Evolutionary conservation across 1,140 invertebrate genomes (phyloP), one percentile per base, ranked within the genome.

Genomic region (Bombus haemorrhoidalis): DNA sequence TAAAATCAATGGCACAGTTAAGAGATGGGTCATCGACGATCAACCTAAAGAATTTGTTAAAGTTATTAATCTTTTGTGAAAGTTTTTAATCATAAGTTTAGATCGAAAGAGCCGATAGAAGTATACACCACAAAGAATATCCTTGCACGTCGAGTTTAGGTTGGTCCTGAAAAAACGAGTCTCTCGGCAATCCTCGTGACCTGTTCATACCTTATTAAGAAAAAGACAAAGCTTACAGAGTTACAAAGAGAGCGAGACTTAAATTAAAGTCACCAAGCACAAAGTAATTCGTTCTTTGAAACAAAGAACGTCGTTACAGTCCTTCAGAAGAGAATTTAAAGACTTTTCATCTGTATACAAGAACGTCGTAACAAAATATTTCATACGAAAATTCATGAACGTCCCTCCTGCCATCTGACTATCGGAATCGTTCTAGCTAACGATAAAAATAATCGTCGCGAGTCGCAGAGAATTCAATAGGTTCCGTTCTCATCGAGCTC

Each of bases 121-220:
- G 22, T 28, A 34, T n/a, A 41, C 41, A 43, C 6, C 34, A 9
- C 13, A 62, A 47, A 79, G 68, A 79, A 22, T 37, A 15, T 66
- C 28, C 62, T 12, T 34, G 18, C 28, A 28, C 62, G 28, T 28
- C 6, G 8, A 39, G 25, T n/a, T 53, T 53, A 53, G n/a, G 64
- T 69, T 80, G 69, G 69, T 15, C 18, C 22, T 34, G 9, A 64
- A 37, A n/a, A 28, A 80, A 9, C 41, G 6, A 32, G 34, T 37
- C 53, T 47, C 15, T 13, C n/a, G 18, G 32, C 64, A 53, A 69
- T 37, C 64, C 68, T 37, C 25, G 25, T 53, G 64, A 80, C 64
- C 57, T 41, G n/a, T 80, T 37, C 77, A 10, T 80, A 80, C 43
- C 34, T 80, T 80, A 80, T 80, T 80, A 80, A 69, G 64, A 53